Base-by-base conservation (phyloP, 2,797 vertebrate species). In the Molothrus ater region DNA sequence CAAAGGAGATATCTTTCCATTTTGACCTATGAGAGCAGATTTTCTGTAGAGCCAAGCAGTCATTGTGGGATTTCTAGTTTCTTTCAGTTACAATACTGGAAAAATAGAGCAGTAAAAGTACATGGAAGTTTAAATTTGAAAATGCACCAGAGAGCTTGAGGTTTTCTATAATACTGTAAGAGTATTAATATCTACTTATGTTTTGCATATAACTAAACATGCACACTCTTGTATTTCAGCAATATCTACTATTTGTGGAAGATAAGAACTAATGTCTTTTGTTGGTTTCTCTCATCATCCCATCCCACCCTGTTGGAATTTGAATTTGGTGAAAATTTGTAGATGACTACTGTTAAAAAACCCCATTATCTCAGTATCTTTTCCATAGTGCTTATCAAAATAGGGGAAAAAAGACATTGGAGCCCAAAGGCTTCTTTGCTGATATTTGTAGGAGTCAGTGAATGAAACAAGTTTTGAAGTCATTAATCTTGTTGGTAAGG, bases 41-140 rank as follows among this genome's bases (percentile, higher is more conserved):
- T 70, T 83, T 64, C 20, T 71, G 1, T 51, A 70, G 34, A 48
- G 68, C 10, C 17, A 70, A 26, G 11, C 20, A 66, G 17, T 86
- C 7, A 28, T 59, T 65, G 14, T 65, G 61, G 19, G 13, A 57
- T 72, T 91, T 87, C 36, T 65, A 57, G 50, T 47, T 66, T 79
- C n/a, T 88, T 88, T 84, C 17, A 19, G 12, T 84, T 90, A 54
- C 22, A 81, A 3, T 53, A 26, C 18, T 78, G n/a, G 64, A 86
- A 89, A 92, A 92, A 59, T 15, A 48, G 34, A 81, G 24, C 21
- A 42, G 53, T 78, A 54, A 82, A 92, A 59, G 48, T 51, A 45
- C 1, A 2, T 17, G 66, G 21, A 68, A 36, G 17, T 74, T 92
- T 72, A 64, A 60, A 54, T 76, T 90, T 48, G 63, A 80, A 90